Base-by-base conservation (phyloP, 1,140 invertebrate genomes). In the Magallana angulata region DNA sequence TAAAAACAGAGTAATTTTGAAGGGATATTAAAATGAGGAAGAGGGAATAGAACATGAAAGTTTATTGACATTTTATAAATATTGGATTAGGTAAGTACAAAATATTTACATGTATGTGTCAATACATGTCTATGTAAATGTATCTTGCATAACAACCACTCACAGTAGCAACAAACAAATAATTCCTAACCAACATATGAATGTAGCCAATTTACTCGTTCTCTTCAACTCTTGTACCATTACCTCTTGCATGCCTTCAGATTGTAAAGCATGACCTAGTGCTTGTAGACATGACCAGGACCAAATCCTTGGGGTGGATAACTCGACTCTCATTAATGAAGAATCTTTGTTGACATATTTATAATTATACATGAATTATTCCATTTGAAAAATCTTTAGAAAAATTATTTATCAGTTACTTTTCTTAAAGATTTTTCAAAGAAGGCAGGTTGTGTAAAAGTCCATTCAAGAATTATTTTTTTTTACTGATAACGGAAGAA, bases 81-180 rank as follows among this genome's bases (percentile, higher is more conserved):
- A 76, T 30, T 18, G 68, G 24, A 76, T 76, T 30, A 76, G 68
- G 68, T 76, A 76, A 76, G 68, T 76, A 76, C 2, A 76, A 76
- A 30, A 62, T 62, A 62, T n/a, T 76, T 6, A 30, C 9, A 76
- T 76, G 68, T 76, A 12, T 76, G 24, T 76, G 11, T 76, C 24
- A 12, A 30, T 48, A 12, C 68, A 76, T 76, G 36, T 76, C 14
- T 36, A 76, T 76, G 68, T 36, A 76, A 76, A 76, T 48, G 36
- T 48, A 48, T 4, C 5, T 4, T 76, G 30, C 18, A 64, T 18
- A 64, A 48, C 18, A 64, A 16, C 24, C 36, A 30, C 68, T 76
- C 68, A 76, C 24, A 76, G 11, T 76, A 76, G 18, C 8, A 30
- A 12, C 4, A 36, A 36, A 4, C 36, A 76, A 64, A 76, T 76